Base-by-base conservation (phyloP, 1,140 invertebrate species). In the Eupristina koningsbergeri region DNA sequence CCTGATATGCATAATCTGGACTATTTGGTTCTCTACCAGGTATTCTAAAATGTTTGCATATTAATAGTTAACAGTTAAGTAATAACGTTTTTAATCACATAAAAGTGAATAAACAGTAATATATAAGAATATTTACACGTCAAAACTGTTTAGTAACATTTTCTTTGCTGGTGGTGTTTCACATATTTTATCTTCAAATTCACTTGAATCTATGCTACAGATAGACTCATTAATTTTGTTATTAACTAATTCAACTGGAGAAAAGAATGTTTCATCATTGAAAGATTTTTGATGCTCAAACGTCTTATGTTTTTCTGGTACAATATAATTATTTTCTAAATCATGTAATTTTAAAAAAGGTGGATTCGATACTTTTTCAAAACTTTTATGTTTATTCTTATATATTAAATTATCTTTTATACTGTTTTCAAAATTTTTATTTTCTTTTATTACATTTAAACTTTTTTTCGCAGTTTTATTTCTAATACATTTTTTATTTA, bases 1-100 rank as follows among this genome's bases (percentile, higher is more conserved):
- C 87, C 86, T 89, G 87, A 77, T 89, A 89, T 36, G 85, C 87
- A 83, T 85, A 86, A 26, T 86, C 31, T n/a, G 88, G 83, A 85
- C 81, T 87, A 69, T 63, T 39, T 50, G 78, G 36, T 9, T 85
- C 85, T 80, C 86, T 88, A 58, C 79, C 76, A 45, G 80, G 80
- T 82, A 81, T 13, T 74, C 89, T 89, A 31, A 80, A 87, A 84
- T 85, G 61, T 85, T 86, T 83, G 53, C 41, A 64, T 31, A 50
- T 50, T 50, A 0, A 50, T 22, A 67, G 29, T 67, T 79, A 29
- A 5, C 22, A 79, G 29, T 53, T 77, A 82, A 58, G 2, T 53
- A 75, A 17, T n/a, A 53, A 53, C 26, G 3, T 58, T 26, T 58
- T 58, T 58, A 22, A 26, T 58, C 2, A 26, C 2, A 13, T 69